Conservation (phyloP, 2,113 vertebrate species). For the Glareola pratincola region DNA sequence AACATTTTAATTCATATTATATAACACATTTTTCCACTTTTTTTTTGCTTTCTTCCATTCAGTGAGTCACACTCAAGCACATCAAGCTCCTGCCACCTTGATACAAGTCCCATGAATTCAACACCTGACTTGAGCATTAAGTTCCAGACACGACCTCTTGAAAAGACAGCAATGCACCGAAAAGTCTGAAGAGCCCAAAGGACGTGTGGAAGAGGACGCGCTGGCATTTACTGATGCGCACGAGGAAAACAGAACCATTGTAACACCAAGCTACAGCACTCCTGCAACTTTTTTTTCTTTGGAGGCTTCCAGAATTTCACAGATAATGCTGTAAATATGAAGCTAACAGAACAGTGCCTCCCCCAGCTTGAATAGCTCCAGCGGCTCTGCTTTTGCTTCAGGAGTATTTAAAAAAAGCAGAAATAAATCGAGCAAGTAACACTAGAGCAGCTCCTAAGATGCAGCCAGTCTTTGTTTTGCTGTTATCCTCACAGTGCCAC, state of each 20-base stretch:
- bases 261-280: background rate
- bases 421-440: background rate
- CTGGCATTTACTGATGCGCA: background rate
- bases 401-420: background rate
- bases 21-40: background rate
- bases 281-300: background rate
- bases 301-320: background rate
- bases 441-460: background rate
- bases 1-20: background rate
- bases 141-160: background rate
- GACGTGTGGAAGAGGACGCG: background rate
- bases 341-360: background rate
- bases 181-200: background rate
- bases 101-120: background rate
- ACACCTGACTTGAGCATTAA: background rate
- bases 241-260: background rate
- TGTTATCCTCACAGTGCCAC: background rate
- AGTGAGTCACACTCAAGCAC: background rate
- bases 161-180: rapidly evolving
- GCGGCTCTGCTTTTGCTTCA: background rate
- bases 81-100: background rate
- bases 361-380: background rate
- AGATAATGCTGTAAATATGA: background rate
- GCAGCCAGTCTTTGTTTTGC: background rate
- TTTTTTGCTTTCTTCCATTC: background rate